Conservation (phyloP, 2,888 invertebrate genomes). For the Antheraea yamamai region DNA sequence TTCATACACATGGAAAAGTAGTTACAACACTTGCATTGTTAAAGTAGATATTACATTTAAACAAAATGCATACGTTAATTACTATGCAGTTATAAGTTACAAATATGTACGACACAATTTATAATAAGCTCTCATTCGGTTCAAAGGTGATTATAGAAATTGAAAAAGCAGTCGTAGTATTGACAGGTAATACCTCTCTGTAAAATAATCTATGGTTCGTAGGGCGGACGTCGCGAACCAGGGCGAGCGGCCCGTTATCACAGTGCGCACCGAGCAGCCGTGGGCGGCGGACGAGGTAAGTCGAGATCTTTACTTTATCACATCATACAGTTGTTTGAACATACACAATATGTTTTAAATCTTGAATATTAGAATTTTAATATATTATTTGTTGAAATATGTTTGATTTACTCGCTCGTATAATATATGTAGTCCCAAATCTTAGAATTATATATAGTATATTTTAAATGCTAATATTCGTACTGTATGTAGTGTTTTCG, state of each 20-base stretch:
- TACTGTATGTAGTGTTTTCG: no score
- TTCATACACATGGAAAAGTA: no score
- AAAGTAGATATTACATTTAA: no score
- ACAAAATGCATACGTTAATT: no score
- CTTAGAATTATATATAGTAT: background rate
- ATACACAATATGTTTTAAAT: background rate
- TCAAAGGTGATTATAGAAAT: background rate
- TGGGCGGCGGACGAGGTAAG: conserved; percentile 57
- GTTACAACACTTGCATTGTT: no score
- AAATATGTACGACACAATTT: no score
- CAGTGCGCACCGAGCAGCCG: conserved; percentile 57
- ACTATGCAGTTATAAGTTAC: no score
- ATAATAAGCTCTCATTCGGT: no score
- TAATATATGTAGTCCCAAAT: background rate
- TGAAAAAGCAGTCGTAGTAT: background rate
- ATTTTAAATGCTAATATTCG: background rate
- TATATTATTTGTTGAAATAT: no score
- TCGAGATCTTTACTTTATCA: conserved; percentile 5
- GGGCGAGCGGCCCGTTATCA: conserved; percentile 42
- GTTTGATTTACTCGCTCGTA: background rate
- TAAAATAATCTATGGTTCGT: conserved; percentile 35
- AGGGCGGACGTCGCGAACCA: conserved; percentile 39
- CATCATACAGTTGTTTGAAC: background rate
- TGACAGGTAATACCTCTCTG: conserved; percentile 28
- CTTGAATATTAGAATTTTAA: no score